Base-by-base conservation (phyloP, 2,113 vertebrate species). In the Amblyopsis rosae region DNA sequence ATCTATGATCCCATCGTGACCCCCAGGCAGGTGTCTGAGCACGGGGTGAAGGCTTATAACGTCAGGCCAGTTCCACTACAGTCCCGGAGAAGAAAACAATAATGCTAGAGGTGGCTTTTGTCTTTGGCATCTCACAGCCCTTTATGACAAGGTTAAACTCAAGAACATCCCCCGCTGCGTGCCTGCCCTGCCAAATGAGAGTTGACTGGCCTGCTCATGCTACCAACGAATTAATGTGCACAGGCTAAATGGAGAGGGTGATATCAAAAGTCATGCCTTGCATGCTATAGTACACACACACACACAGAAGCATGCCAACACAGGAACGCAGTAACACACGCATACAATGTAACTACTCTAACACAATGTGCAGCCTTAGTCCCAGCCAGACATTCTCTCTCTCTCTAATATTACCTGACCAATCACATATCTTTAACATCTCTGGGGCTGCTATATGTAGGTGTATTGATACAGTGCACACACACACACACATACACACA, bases 61-160 rank as follows among this genome's bases (percentile, higher is more conserved):
- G 35, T 41, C 35, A 41, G 35, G 35, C 35, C 35, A n/a, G 16
- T 19, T 7, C 7, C 54, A 10, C n/a, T 19, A 19, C 54, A 56
- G 19, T 3, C n/a, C n/a, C 2, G 54, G 8, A 55, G 17, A 56
- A 19, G 16, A 56, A 19, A 19, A 17, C 6, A 19, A 56, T 17
- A 19, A 56, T 6, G 54, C 6, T 56, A 1, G 54, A 56, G 9
- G 16, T 56, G 54, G 9, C n/a, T 56, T 56, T 56, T 17, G 16
- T 82, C 81, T 85, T 71, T 75, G 57, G 74, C 77, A 76, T 81
- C 60, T 76, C 66, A 72, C 70, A 81, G 79, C 82, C 75, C 77
- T 78, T 59, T 71, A 80, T 84, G 87, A 90, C 89, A 86, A 91
- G 87, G 81, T 89, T 90, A 88, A 90, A 89, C 75, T 79, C 75